A percentile compares a stretch with the other conserved stretches of the same genome.
These are phyloP conservation scores for Sturmia bella DNA, from an alignment of 2,888 invertebrate genomes.

Conservation along the genomic window DNA sequence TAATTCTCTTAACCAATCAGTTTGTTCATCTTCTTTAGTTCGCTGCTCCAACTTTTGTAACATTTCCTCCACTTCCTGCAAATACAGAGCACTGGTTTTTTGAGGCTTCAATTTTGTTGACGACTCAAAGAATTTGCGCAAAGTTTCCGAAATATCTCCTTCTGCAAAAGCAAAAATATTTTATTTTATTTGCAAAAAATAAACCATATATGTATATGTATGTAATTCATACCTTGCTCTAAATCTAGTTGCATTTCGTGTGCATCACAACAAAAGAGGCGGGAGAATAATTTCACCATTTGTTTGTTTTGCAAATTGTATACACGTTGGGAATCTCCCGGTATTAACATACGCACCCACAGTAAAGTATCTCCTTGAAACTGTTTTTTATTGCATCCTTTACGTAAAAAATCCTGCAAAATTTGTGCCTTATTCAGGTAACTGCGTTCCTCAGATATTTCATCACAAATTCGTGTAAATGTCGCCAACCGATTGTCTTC, in stretches of 20 bases:
- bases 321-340: constrained; percentile 90
- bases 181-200: neutral
- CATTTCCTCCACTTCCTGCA: constrained; percentile 90
- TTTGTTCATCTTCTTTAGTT: constrained; percentile 94
- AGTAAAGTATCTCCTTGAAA: constrained; percentile 90
- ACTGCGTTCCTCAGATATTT: constrained; percentile 89
- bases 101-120: constrained; percentile 85
- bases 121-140: constrained; percentile 88
- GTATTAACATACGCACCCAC: constrained; percentile 92
- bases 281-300: constrained; percentile 92
- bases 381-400: constrained; percentile 84
- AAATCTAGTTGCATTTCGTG: constrained; percentile 93
- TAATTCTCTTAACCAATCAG: constrained; percentile 88
- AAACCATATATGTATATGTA: neutral
- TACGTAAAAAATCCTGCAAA: constrained; percentile 86
- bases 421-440: constrained; percentile 85
- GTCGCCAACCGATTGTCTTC: constrained; percentile 89
- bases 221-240: constrained; percentile 86
- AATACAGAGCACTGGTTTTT: constrained; percentile 86
- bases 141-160: constrained; percentile 93
- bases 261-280: constrained; percentile 88
- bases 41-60: constrained; percentile 88
- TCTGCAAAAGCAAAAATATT: constrained; percentile 65
- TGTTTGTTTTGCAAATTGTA: constrained; percentile 97
- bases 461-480: constrained; percentile 89